A percentile compares a stretch with the other conserved stretches of the same genome.
Evolutionary conservation across 2,113 vertebrate species (phyloP).

Genomic region (Passer montanus): DNA sequence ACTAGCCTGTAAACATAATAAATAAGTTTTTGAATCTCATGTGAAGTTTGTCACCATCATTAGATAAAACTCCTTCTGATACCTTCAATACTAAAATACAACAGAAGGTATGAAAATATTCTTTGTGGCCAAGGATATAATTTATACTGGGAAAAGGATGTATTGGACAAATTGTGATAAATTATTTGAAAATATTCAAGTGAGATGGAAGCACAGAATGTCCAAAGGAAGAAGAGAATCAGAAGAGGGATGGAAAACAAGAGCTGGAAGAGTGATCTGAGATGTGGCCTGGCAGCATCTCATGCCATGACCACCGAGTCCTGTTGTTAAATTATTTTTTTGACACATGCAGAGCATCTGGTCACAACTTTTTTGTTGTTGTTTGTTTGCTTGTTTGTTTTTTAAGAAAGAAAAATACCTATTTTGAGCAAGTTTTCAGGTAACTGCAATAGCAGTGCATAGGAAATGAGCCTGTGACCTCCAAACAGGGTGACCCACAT

Average conservation of each 20-base stretch:
- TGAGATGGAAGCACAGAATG: neutral
- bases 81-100: neutral
- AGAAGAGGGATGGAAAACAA: neutral
- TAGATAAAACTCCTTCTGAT: neutral
- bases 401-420: neutral
- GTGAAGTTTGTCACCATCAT: neutral
- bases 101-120: neutral
- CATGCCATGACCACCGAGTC: neutral
- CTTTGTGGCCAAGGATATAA: neutral
- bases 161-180: neutral
- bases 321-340: neutral
- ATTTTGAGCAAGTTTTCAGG: neutral
- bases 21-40: neutral
- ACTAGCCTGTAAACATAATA: neutral
- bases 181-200: neutral
- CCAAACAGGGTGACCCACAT: fast-evolving
- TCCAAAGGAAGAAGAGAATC: neutral
- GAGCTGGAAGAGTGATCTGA: neutral
- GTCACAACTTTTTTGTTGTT: neutral
- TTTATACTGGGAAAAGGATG: neutral
- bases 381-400: neutral
- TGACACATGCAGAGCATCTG: neutral
- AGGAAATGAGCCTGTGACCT: neutral
- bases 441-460: fast-evolving
- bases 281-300: neutral